Evolutionary conservation across 2,113 vertebrate species (phyloP).

Genomic region (Spheniscus mendiculus): DNA sequence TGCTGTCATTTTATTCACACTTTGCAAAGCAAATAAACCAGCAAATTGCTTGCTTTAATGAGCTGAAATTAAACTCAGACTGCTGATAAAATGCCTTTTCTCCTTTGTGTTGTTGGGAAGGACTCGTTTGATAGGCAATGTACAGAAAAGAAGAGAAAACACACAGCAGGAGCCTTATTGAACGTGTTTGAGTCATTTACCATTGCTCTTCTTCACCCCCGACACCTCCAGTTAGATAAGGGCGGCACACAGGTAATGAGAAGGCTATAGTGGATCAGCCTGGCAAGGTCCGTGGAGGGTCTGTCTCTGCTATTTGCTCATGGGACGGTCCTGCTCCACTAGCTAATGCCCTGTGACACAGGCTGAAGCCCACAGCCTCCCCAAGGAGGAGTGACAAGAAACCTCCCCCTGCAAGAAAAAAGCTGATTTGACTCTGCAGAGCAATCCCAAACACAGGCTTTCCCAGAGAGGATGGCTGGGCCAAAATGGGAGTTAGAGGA

Average conservation of each 20-base stretch:
- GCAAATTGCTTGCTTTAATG: constrained; percentile 74
- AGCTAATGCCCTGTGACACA: not conserved
- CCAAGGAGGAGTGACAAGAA: not conserved
- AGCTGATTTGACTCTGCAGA: not conserved
- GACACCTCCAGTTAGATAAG: not conserved
- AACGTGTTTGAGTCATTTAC: not conserved
- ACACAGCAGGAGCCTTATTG: not conserved
- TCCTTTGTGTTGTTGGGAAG: constrained; percentile 46
- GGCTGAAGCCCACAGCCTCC: not conserved
- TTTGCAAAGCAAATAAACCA: constrained; percentile 72
- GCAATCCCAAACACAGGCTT: not conserved
- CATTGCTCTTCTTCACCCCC: not conserved
- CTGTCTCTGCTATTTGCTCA: not conserved
- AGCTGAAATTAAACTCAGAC: constrained; percentile 67
- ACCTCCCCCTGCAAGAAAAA: not conserved
- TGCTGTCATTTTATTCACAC: constrained; percentile 65
- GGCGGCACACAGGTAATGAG: not conserved
- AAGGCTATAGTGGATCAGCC: not conserved
- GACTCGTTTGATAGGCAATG: constrained; percentile 13
- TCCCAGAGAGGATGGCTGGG: not conserved
- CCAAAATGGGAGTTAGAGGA: not conserved
- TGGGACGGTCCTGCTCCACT: not conserved
- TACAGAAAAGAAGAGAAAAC: constrained; percentile 4
- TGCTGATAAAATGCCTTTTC: constrained; percentile 64
- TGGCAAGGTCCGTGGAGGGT: not conserved